These are phyloP conservation scores for Sebastolobus alascanus DNA, from an alignment of 2,797 vertebrate genomes.

Conservation along the genomic window DNA sequence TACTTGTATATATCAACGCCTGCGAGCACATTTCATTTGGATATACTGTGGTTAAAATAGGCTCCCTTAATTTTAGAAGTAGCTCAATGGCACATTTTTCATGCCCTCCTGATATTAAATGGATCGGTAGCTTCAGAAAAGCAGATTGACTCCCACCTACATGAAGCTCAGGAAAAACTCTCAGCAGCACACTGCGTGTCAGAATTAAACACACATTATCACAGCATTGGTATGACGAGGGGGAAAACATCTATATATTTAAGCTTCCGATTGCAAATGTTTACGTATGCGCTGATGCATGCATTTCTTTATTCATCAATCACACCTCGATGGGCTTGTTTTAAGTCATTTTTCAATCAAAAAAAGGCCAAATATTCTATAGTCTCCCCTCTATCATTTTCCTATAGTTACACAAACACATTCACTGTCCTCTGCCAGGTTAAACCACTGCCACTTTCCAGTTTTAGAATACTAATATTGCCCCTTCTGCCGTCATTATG, in stretches of 20 bases:
- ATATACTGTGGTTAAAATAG: conserved; percentile 19
- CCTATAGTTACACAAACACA: too few species aligned
- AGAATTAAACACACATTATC: conserved; percentile 59
- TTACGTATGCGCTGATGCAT: not conserved
- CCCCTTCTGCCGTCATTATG: too few species aligned
- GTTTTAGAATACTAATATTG: too few species aligned
- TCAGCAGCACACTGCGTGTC: not conserved
- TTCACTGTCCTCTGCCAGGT: too few species aligned
- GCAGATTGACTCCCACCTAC: conserved; percentile 53
- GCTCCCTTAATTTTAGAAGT: conserved; percentile 35
- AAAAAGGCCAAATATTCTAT: not conserved
- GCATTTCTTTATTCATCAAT: not conserved
- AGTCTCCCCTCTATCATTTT: too few species aligned
- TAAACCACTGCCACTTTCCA: too few species aligned
- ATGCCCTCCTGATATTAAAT: conserved; percentile 31
- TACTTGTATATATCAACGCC: conserved; percentile 7
- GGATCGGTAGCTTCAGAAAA: conserved; percentile 32
- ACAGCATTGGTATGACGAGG: not conserved
- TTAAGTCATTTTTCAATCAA: not conserved
- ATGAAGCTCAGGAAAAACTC: conserved; percentile 18
- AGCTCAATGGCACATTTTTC: conserved; percentile 35
- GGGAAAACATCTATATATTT: not conserved
- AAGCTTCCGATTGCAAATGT: not conserved
- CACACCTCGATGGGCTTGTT: not conserved
- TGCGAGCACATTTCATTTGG: conserved; percentile 18